Base-by-base conservation (phyloP, 1,140 invertebrate species). In the Agraylea sexmaculata region DNA sequence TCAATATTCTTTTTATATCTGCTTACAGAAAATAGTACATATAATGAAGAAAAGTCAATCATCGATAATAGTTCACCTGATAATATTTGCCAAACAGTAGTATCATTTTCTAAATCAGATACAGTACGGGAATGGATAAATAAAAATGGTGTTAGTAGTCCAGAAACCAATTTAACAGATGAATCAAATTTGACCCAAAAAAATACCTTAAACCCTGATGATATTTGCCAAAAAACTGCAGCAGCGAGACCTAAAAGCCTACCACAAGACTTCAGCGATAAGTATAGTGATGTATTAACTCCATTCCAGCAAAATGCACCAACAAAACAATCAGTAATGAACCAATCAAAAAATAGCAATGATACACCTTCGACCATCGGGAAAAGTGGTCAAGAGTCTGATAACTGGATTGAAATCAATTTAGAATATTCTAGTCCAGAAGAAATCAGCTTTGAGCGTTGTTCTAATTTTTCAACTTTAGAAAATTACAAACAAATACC, bases 401-500 rank as follows among this genome's bases (percentile, higher is more conserved):
- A 65, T 46, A 70, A 69, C 29, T 72, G 69, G 68, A 71, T 68
- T 1, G 70, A 72, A 55, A 71, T 63, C 31, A 60, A 60, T 53
- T 45, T 63, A 41, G 69, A 71, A 40, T 65, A 66, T 44, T 70
- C 67, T 27, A 71, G 68, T 47, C 67, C 68, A 1, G 68, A 72
- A 41, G 69, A 70, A 50, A 46, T 66, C 33, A 65, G 64, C 37
- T 67, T 67, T 49, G 63, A 65, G 35, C 64, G 63, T 25, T 67
- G 64, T 25, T 67, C 62, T 10, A 50, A 50, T 30, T 50, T 50
- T 32, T 47, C 45, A 17, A 47, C 35, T 12, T 29, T 50, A 13
- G 45, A 50, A 19, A 38, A 43, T 19, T 46, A 46, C 32, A 41
- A 42, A 29, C 47, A 50, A 27, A 44, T 50, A 20, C 49, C 49